Evolutionary conservation across 2,888 invertebrate genomes (phyloP), one percentile per base, ranked within the genome.

Genomic region (Hydroisotoma schaefferi): DNA sequence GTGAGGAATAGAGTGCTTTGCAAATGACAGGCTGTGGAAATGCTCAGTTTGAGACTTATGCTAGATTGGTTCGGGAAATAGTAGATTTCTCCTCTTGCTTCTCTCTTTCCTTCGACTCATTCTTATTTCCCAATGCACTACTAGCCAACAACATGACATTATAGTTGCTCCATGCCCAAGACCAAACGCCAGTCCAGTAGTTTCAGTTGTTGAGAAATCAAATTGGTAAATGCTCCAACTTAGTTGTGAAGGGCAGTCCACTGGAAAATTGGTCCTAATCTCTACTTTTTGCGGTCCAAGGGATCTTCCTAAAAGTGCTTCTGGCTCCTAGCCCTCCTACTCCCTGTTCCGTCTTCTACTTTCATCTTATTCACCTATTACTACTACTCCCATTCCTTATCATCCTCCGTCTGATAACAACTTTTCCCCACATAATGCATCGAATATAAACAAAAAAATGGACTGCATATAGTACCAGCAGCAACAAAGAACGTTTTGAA

Each of bases 181-280:
- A n/a, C n/a, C n/a, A n/a, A n/a, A n/a, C n/a, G 46, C 46, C 22
- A 29, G 23, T 18, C 51, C 33, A 52, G 51, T 52, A 40, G 40
- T 53, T n/a, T n/a, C n/a, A n/a, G n/a, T 49, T 53, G 40, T 53
- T 43, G 40, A 38, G 40, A 53, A 53, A 53, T 53, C 40, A 53
- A 53, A 53, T 53, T 53, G 53, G 40, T 40, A 53, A 53, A 46
- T 46, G 46, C 46, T 46, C 3, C 18, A 23, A 53, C 40, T 53
- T 37, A 70, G 69, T 69, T 70, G 70, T 66, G 72, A 70, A 67
- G 68, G 67, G 60, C 69, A 70, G 54, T 65, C 67, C 66, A 57
- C 55, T 68, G 72, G 72, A 72, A 72, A 72, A 72, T 72, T 72
- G 69, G 64, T 64, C 70, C 63, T 70, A 72, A 72, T 72, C 72